phyloP scores from a whole-genome alignment of 2,888 invertebrate genomes.

The Cataglyphis altisquamis region DNA sequence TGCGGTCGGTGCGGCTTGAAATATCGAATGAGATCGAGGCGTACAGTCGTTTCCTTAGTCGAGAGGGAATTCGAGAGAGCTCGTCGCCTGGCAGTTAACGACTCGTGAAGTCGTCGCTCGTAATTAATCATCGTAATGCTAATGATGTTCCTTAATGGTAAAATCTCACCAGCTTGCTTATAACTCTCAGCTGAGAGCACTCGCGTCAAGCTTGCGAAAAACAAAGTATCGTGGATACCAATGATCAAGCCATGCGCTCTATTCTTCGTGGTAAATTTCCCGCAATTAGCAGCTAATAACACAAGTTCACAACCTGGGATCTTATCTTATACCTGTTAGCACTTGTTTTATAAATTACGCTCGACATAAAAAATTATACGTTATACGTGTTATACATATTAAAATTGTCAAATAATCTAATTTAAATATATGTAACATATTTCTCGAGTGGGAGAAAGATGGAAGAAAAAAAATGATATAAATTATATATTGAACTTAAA shows the following conservation, averaged over 20 bases:
- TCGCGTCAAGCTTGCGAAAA: conserved; percentile 27
- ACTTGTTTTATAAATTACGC: neutral
- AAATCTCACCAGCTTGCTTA: conserved; percentile 45
- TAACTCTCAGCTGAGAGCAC: conserved; percentile 41
- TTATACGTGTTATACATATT: neutral
- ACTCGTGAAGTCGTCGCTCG: conserved; percentile 61
- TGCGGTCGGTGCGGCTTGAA: conserved; percentile 27
- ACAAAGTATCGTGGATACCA: conserved; percentile 26
- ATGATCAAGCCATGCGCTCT: conserved; percentile 43
- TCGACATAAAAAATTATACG: neutral
- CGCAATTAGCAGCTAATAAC: conserved; percentile 36
- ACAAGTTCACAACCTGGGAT: neutral
- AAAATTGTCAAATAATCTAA: neutral
- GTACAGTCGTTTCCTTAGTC: conserved; percentile 28
- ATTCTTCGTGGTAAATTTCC: conserved; percentile 20
- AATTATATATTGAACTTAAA: neutral
- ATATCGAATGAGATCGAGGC: conserved; percentile 59
- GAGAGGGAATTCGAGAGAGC: conserved; percentile 42
- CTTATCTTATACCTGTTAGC: neutral
- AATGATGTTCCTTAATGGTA: conserved; percentile 60
- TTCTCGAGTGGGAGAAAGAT: neutral
- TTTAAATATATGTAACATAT: neutral
- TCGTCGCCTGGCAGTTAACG: conserved; percentile 56
- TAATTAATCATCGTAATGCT: conserved; percentile 66
- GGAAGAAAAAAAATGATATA: neutral